Evolutionary conservation across 2,888 invertebrate species (phyloP).

Genomic region (Allygus modestus): DNA sequence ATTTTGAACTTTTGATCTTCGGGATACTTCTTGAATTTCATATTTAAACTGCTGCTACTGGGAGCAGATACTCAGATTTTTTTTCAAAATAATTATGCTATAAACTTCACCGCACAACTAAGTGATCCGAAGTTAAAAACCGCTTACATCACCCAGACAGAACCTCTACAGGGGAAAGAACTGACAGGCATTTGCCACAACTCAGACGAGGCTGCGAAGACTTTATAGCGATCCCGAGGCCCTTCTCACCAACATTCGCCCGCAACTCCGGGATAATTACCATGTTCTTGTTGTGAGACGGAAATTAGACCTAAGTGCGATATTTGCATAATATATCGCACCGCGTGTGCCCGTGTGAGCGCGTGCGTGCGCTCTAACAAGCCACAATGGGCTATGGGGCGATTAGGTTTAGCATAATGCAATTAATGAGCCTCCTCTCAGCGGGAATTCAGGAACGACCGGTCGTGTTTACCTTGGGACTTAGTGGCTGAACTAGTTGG

Average conservation of each 20-base stretch:
- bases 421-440: conserved; percentile 11
- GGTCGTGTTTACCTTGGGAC: background rate
- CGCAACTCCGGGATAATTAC: background rate
- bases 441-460: background rate
- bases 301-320: conserved; percentile 42
- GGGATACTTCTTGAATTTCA: no score
- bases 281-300: conserved; percentile 11
- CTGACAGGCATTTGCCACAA: no score
- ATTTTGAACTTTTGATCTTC: no score
- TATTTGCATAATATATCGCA: conserved; percentile 46
- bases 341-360: background rate
- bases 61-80: no score
- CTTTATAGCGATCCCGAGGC: background rate
- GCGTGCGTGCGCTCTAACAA: conserved; percentile 4
- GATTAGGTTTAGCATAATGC: conserved; percentile 41
- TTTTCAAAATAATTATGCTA: no score
- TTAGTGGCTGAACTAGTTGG: background rate
- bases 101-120: no score
- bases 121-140: no score
- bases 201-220: no score
- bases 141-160: no score
- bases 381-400: background rate
- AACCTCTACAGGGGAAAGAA: no score
- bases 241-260: conserved; percentile 24
- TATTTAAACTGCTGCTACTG: no score